These are phyloP conservation scores for Drosophila trichaetosa DNA, from an alignment of 2,888 invertebrate species.

Conservation along the genomic window DNA sequence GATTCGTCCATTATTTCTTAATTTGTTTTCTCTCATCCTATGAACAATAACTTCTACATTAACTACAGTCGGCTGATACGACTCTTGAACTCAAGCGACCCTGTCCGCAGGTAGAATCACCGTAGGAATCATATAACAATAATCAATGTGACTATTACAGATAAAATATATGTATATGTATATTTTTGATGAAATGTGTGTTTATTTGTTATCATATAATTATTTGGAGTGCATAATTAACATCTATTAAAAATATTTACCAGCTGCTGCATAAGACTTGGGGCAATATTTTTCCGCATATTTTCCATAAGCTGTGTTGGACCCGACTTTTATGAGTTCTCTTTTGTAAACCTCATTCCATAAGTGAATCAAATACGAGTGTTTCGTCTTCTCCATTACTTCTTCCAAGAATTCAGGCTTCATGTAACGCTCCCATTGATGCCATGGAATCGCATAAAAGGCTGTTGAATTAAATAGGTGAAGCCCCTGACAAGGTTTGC, in stretches of 20 bases:
- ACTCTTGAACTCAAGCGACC: background rate
- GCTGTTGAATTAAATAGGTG: slow-evolving; percentile 87
- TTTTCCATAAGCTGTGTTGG: slow-evolving; percentile 75
- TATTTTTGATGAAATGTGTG: background rate
- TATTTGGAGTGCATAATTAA: slow-evolving; percentile 39
- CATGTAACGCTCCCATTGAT: slow-evolving; percentile 88
- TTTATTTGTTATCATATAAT: background rate
- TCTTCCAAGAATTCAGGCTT: slow-evolving; percentile 82
- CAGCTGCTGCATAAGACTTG: slow-evolving; percentile 75
- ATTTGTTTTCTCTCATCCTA: background rate
- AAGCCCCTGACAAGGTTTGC: slow-evolving; percentile 87
- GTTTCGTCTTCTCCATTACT: slow-evolving; percentile 64
- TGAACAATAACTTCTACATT: background rate
- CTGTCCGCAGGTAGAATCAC: background rate
- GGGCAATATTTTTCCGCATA: slow-evolving; percentile 80
- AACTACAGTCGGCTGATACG: background rate
- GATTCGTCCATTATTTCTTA: background rate
- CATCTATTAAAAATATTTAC: slow-evolving; percentile 64
- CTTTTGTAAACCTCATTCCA: slow-evolving; percentile 82
- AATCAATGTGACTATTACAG: background rate
- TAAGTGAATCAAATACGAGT: slow-evolving; percentile 80
- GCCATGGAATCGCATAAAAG: slow-evolving; percentile 89
- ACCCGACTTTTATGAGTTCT: slow-evolving; percentile 64
- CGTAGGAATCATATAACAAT: background rate
- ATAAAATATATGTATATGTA: background rate